Evolutionary conservation across 1,140 invertebrate genomes (phyloP), one percentile per base, ranked within the genome.

Genomic region (Periplaneta americana): DNA sequence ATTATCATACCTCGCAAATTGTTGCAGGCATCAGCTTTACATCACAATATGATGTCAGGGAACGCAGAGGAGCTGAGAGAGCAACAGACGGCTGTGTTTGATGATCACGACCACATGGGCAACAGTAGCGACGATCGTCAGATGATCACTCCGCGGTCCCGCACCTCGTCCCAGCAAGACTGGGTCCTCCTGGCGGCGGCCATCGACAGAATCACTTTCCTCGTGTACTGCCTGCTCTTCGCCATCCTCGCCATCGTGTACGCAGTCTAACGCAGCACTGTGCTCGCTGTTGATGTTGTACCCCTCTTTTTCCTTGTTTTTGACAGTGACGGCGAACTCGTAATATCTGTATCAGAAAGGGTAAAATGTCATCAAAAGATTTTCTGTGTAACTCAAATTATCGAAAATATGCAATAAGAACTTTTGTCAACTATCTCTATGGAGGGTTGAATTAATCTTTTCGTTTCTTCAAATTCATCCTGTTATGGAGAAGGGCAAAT

Each of bases 111-210:
- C 80, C 85, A 82, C 82, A 76, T 81, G n/a, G 22, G 22, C 28
- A 66, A 66, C 48, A 28, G 48, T n/a, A 66, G 33, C 34, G 81
- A 82, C 86, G 89, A 85, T 82, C 85, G 86, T 75, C 87, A 88
- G 75, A 89, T 89, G 48, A 87, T 90, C 75, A 83, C 84, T 17
- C 84, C 86, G 22, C 82, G 39, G 9, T 32, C 33, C 34, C 86
- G n/a, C 86, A 31, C 87, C 87, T 34, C 87, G 0, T 83, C 87
- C n/a, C 89, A 91, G 84, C 86, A 91, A 33, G 92, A 93, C 83
- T 94, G 92, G 92, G 87, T 92, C 75, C 84, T 92, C 18, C 83
- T 93, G 76, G 92, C 92, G 10, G 90, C 89, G 10, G 90, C 91
- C 9, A 86, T 94, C 48, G 92, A 93, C 87, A 89, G 92, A 81